Evolutionary conservation across 2,113 vertebrate species (phyloP).

Genomic region (Sander vitreus): DNA sequence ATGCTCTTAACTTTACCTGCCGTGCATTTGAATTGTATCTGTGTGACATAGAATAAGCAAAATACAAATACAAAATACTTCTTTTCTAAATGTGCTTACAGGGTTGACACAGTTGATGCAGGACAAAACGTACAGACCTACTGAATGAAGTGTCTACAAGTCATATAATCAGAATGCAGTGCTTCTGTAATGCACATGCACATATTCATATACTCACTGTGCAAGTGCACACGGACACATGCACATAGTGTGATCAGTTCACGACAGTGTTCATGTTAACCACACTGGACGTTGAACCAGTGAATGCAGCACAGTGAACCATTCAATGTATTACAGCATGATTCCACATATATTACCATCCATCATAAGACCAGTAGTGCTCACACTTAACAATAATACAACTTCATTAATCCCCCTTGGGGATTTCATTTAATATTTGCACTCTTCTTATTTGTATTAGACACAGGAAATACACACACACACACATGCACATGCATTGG

Average conservation of each 20-base stretch:
- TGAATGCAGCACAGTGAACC: background rate
- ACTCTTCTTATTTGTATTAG: too few relatives aligned
- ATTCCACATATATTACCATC: background rate
- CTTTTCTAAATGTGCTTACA: background rate
- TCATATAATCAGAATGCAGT: background rate
- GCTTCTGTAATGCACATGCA: background rate
- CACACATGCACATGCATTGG: too few relatives aligned
- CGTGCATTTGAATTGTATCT: background rate
- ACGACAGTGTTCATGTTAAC: background rate
- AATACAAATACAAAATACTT: background rate
- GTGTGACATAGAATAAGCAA: conserved; percentile 16
- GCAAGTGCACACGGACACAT: background rate
- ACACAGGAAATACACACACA: too few relatives aligned
- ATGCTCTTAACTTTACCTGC: background rate
- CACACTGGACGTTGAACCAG: too few relatives aligned
- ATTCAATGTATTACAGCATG: background rate
- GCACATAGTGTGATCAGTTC: background rate
- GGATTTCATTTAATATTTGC: too few relatives aligned
- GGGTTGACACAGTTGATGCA: background rate
- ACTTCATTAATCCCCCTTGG: too few relatives aligned
- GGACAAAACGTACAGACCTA: background rate
- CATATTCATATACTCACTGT: background rate
- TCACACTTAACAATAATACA: background rate
- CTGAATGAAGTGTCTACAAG: background rate
- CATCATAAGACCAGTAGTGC: background rate